Conservation (phyloP, 2,113 vertebrate genomes). For the Leptosomus discolor region DNA sequence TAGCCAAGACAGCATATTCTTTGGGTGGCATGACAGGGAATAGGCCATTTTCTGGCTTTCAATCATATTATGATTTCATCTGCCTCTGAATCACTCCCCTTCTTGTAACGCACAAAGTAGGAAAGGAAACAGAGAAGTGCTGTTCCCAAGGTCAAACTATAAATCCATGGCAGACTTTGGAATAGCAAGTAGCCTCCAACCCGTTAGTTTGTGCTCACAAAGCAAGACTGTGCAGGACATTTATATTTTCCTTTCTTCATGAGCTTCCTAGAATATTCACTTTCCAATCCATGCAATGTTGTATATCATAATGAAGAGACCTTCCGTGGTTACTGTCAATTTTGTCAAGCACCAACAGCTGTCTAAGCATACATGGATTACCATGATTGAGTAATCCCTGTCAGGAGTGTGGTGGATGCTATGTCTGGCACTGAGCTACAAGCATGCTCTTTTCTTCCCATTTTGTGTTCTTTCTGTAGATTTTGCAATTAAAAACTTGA, state of each 20-base stretch:
- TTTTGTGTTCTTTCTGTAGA: background rate
- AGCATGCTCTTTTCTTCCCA: background rate
- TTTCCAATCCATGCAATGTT: background rate
- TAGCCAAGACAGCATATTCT: background rate
- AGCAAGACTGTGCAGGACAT: background rate
- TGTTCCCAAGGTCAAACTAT: constrained; percentile 11
- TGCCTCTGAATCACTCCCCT: background rate
- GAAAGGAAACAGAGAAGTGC: background rate
- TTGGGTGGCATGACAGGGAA: background rate
- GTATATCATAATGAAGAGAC: background rate
- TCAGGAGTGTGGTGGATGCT: background rate
- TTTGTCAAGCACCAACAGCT: constrained; percentile 10
- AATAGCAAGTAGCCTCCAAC: background rate
- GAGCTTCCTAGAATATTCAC: background rate
- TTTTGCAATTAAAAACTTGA: background rate
- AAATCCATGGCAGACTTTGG: background rate
- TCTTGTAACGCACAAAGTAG: background rate
- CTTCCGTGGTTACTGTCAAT: constrained; percentile 15
- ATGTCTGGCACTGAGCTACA: background rate
- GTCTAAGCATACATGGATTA: background rate
- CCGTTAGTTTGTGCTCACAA: background rate
- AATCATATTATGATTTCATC: constrained; percentile 15
- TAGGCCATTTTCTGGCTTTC: background rate
- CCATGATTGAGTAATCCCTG: background rate
- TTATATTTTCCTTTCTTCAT: constrained; percentile 5